Percentiles rank a stretch among this genome's conserved stretches.
phyloP scores from a whole-genome alignment of 2,888 invertebrate genomes.

The Crossocerus cetratus region DNA sequence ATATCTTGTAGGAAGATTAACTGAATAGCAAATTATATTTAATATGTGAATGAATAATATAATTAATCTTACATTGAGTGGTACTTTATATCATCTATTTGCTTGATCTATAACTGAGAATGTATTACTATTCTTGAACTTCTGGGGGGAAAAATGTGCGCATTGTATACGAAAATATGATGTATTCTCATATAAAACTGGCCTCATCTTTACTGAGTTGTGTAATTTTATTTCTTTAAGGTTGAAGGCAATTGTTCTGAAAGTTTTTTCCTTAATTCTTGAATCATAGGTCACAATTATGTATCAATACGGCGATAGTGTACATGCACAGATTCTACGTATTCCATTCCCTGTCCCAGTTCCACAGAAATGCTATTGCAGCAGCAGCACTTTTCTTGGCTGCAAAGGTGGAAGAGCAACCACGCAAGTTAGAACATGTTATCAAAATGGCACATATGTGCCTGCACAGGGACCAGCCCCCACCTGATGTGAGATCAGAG shows the following conservation, averaged over 20 bases:
- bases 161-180: not conserved
- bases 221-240: not conserved
- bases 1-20: no score
- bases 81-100: not conserved
- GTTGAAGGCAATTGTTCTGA: not conserved
- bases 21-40: no score
- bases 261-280: slow-evolving; percentile 44
- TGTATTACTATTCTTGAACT: no score
- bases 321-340: slow-evolving; percentile 99
- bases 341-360: slow-evolving; percentile 97
- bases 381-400: slow-evolving; percentile 97
- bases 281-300: slow-evolving; percentile 88
- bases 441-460: slow-evolving; percentile 95
- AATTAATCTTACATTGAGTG: not conserved
- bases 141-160: no score
- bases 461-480: slow-evolving; percentile 83
- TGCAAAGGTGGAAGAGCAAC: slow-evolving; percentile 99
- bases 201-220: not conserved
- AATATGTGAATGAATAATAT: not conserved
- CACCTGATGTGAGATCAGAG: slow-evolving; percentile 87
- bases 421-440: slow-evolving; percentile 97
- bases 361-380: slow-evolving; percentile 95
- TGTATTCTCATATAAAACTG: not conserved
- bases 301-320: slow-evolving; percentile 99
- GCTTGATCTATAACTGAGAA: no score